Evolutionary conservation across 2,797 vertebrate species (phyloP), one percentile per base, ranked within the genome.

Genomic region (Protonibea diacanthus): DNA sequence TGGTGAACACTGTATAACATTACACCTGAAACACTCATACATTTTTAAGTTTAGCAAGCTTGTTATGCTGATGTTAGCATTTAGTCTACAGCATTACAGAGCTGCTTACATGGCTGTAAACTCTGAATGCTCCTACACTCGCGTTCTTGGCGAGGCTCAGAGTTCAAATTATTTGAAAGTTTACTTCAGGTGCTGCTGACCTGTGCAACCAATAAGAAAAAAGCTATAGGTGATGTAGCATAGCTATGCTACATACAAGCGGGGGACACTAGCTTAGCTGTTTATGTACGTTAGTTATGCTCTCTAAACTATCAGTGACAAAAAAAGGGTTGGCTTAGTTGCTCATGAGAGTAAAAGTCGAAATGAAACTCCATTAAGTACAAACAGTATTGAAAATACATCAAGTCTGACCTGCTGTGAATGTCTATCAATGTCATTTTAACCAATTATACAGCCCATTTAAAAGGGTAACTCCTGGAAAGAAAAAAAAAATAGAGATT

Each of bases 401-500:
- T 14, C 3, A 58, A 27, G 20, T n/a, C 38, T 44, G 11, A 11
- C 9, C 38, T 60, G 25, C 33, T 40, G 33, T 18, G n/a, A 21
- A 5, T 4, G 15, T 71, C 33, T 38, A n/a, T 67, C 27, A 27
- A n/a, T 17, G n/a, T 11, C 8, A 15, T 53, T 71, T 57, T 48
- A 27, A 58, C 42, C 52, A 71, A 23, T 78, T 23, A 69, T 5
- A 70, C 40, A 65, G 25, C 44, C 44, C 3, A 38, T 15, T 66
- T 56, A 20, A 52, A 1, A 42, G 17, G 6, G 47, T 42, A 23
- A 62, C 44, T 62, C 49, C 3, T 20, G 25, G 0, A 21, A 5
- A n/a, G 13, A 17, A 8, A 1, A 5, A 48, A 12, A 8, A 51
- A 18, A 47, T 15, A 3, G 21, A 14, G 15, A 17, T 53, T 47